Base-by-base conservation (phyloP, 2,113 vertebrate genomes). In the Oreocharis arfaki region DNA sequence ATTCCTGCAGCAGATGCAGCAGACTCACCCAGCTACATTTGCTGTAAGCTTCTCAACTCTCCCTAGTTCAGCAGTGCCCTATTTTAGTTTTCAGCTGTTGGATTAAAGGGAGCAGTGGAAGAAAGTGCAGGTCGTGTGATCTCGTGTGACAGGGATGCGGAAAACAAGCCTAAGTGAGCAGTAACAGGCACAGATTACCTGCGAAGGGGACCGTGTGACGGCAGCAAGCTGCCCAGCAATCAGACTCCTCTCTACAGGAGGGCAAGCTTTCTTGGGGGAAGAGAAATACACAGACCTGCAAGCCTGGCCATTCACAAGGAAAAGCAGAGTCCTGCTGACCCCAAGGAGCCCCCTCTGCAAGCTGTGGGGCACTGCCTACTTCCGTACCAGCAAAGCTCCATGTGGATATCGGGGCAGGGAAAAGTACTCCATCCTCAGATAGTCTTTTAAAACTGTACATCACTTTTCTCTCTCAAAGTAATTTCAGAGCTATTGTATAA, bases 401-500 rank as follows among this genome's bases (percentile, higher is more conserved):
- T 12, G 27, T 4, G 35, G 50, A 6, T 8, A 77, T 16, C 35
- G 42, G 28, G 39, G 53, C 63, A 5, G 5, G 42, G 37, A 15
- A 76, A 57, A 85, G 39, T 39, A 52, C 30, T 50, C 39, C 63
- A 15, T 37, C 52, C 47, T 37, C 8, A 1, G 41, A 49, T 4
- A 77, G 42, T 33, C n/a, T 70, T 83, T 57, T 56, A 71, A 82
- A 92, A 64, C 30, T 42, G 16, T 35, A 78, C 77, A 81, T 27
- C 20, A 32, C 60, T 89, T 94, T 74, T 89, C 53, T 86, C n/a
- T 89, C 44, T 67, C 50, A 16, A 80, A 90, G 67, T 70, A 60
- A 81, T 88, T 84, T 90, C 83, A 82, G 60, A 49, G 37, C 60
- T 90, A 94, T 87, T 92, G 88, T 87, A 22, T 97, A 95, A 95